Base-by-base conservation (phyloP, 2,797 vertebrate species). In the Hippopotamyrus pictus region DNA sequence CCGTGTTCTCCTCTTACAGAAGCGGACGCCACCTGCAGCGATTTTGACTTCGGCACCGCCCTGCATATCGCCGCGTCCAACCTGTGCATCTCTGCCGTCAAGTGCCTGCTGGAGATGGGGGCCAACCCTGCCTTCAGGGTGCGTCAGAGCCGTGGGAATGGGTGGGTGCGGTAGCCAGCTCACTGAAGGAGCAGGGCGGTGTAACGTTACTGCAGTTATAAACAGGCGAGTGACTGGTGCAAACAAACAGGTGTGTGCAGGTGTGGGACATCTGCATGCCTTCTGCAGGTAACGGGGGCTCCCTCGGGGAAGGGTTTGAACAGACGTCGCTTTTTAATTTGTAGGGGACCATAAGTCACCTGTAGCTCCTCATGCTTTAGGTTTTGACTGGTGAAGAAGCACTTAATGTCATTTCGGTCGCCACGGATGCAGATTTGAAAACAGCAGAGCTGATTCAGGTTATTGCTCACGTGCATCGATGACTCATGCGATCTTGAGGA, bases 31-130 rank as follows among this genome's bases (percentile, higher is more conserved):
- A 99, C 99, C 91, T 99, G 98, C 94, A 98, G 98, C 91, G 99
- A 99, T 95, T 99, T 99, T 93, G 97, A 98, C 95, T 99, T 99
- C 92, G 99, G 99, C 94, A 99, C 98, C 5, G 96, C 98, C 83
- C 95, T 99, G 92, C 99, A 99, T 92, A 99, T 99, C 41, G 97
- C 99, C 5, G 97, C 98, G 0, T 98, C 98, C 92, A 99, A 99
- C 95, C 95, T 99, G 76, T 99, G 99, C 91, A 94, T 96, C 87
- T 96, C 97, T 87, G 96, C 98, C 48, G 97, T 97, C 92, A 97
- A 95, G 91, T 97, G 97, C 93, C 96, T 99, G 89, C 89, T 99
- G 95, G 97, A 99, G 93, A 95, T 97, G 5, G 97, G 97, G 93
- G 98, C 98, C 88, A 99, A 99, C 93, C 97, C 98, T 33, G 97